Conservation (phyloP, 2,113 vertebrate species). For the Ptyas mucosa region DNA sequence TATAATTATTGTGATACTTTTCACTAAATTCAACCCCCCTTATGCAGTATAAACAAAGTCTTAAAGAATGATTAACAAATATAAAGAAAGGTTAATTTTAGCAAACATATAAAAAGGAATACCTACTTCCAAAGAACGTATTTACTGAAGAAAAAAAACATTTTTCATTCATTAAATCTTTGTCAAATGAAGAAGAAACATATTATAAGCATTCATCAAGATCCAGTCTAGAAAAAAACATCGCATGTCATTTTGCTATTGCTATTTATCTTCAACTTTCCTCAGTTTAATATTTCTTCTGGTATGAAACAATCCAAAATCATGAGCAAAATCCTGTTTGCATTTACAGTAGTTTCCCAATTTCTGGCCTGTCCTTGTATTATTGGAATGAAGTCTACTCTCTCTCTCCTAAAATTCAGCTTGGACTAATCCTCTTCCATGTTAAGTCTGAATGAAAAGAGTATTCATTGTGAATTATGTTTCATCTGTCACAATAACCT, state of each 20-base stretch:
- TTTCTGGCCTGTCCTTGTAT: slow-evolving; percentile 54
- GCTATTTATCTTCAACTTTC: slow-evolving; percentile 60
- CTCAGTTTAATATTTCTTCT: slow-evolving; percentile 60
- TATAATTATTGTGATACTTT: slow-evolving; percentile 38
- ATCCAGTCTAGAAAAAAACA: slow-evolving; percentile 42
- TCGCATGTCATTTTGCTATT: slow-evolving; percentile 58
- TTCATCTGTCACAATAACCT: slow-evolving; percentile 79
- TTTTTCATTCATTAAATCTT: slow-evolving; percentile 56
- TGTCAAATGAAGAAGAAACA: slow-evolving; percentile 61
- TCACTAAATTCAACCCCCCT: slow-evolving; percentile 37
- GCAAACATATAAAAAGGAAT: slow-evolving; percentile 65
- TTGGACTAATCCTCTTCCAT: slow-evolving; percentile 70
- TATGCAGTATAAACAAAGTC: slow-evolving; percentile 21
- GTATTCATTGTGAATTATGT: slow-evolving; percentile 77
- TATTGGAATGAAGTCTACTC: slow-evolving; percentile 65
- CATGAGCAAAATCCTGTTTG: slow-evolving; percentile 53
- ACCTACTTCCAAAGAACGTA: slow-evolving; percentile 71
- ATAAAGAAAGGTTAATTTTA: slow-evolving; percentile 49
- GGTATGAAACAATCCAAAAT: slow-evolving; percentile 48
- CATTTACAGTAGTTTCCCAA: slow-evolving; percentile 55
- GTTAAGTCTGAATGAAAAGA: slow-evolving; percentile 72
- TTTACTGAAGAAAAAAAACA: slow-evolving; percentile 64
- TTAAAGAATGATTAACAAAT: slow-evolving; percentile 41
- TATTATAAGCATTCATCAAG: slow-evolving; percentile 46
- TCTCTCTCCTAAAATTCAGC: slow-evolving; percentile 69